Evolutionary conservation across 2,797 vertebrate genomes (phyloP), one percentile per base, ranked within the genome.

Genomic region (Sciurus vulgaris): DNA sequence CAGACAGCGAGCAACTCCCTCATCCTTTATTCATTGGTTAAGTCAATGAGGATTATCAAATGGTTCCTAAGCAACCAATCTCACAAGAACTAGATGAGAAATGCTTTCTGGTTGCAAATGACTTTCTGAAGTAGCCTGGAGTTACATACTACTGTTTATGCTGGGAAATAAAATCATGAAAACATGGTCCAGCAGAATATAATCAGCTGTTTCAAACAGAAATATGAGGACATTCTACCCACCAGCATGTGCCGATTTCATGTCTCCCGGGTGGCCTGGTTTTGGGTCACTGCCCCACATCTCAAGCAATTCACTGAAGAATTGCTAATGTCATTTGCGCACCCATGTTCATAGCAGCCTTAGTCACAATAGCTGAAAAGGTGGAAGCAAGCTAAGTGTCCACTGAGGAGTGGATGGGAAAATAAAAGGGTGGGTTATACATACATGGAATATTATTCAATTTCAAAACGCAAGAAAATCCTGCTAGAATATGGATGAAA

Each of bases 41-140:
- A 89, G 56, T 86, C 93, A 74, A 54, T 67, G 63, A 89, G 61
- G 61, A 89, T 91, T 84, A 86, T 30, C 95, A 67, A 79, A 51
- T 26, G 54, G 65, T 97, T 87, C 67, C 91, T 84, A 86, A 76
- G 91, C 56, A 96, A 78, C 87, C 8, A 3, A 10, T 51, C 72
- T 90, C 81, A 56, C 18, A 73, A 86, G 93, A 33, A 63, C 51
- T 76, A 30, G 7, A 33, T 0, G 20, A 51, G 56, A 85, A 94
- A 89, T 59, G 24, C 72, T 82, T 76, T 89, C 67, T n/a, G 86
- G 79, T 69, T 77, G 82, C 85, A 88, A 84, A 69, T 13, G 61
- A 91, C 44, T 91, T 84, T 73, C 56, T 51, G 65, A 86, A 95
- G 94, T 51, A 67, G 47, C 67, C n/a, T 9, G 10, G 54, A 22